phyloP scores from a whole-genome alignment of 1,140 invertebrate genomes.

The Centruroides sculpturatus region DNA sequence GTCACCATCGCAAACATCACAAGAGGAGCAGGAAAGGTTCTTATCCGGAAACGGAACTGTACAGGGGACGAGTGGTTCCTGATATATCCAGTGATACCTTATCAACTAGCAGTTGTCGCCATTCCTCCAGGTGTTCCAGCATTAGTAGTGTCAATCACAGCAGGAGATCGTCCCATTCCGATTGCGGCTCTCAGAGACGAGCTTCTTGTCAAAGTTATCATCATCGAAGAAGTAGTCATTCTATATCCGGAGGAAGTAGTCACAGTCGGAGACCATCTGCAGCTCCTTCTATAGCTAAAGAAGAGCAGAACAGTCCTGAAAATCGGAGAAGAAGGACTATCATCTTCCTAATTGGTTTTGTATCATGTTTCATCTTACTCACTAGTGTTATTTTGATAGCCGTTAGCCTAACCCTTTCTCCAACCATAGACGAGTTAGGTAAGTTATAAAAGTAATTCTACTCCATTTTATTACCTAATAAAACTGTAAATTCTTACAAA shows the following conservation, averaged over 20 bases:
- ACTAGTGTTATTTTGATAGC: conserved; percentile 74
- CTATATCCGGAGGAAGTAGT: not conserved
- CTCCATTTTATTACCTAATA: no score
- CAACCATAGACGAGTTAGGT: conserved; percentile 85
- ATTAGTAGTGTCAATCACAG: conserved; percentile 7
- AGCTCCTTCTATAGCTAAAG: not conserved
- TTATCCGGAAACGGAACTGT: conserved; percentile 4
- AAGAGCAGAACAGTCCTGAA: conserved; percentile 1
- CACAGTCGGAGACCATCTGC: conserved; percentile 4
- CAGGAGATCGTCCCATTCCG: conserved; percentile 3
- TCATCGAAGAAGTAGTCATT: not conserved
- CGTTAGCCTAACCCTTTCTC: conserved; percentile 70
- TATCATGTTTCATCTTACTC: conserved; percentile 56
- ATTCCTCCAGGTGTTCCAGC: conserved; percentile 6
- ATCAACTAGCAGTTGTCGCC: conserved; percentile 1
- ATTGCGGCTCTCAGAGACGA: conserved; percentile 5
- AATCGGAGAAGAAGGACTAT: conserved; percentile 6
- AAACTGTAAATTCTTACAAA: no score
- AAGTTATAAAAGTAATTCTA: conserved; percentile 30
- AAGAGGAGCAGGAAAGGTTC: conserved; percentile 7
- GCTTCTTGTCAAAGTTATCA: not conserved
- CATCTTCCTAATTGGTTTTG: conserved; percentile 12
- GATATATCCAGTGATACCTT: not conserved
- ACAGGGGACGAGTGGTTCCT: not conserved
- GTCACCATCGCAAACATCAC: not conserved